Conservation (phyloP, 2,888 invertebrate genomes). For the Coronaproctus castanopsis region DNA sequence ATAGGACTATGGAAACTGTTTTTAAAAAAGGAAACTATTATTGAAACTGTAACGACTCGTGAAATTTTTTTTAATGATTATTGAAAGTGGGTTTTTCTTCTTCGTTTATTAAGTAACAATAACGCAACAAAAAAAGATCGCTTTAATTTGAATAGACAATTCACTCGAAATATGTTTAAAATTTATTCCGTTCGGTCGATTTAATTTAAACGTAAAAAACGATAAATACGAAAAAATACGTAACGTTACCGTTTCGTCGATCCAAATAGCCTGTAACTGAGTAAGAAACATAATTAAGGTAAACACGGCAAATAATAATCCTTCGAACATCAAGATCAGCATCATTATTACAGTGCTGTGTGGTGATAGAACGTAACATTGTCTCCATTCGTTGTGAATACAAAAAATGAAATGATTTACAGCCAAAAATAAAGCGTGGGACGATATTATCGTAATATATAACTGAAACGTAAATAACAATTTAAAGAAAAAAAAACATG, state of each 20-base stretch:
- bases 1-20: no score
- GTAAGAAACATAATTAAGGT: slow-evolving; percentile 94
- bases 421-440: slow-evolving; percentile 78
- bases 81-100: no score
- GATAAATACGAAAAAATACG: no score
- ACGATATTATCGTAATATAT: slow-evolving; percentile 90
- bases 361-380: slow-evolving; percentile 80
- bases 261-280: slow-evolving; percentile 91
- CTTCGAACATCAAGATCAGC: slow-evolving; percentile 79
- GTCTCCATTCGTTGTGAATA: slow-evolving; percentile 82
- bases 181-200: no score
- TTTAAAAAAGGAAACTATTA: no score
- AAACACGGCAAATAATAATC: slow-evolving; percentile 89
- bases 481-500: slow-evolving; percentile 1
- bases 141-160: no score
- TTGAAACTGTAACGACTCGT: no score
- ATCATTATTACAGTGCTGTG: slow-evolving; percentile 86
- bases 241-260: slow-evolving; percentile 92
- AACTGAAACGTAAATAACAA: slow-evolving; percentile 41
- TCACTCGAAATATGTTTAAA: no score
- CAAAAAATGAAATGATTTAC: slow-evolving; percentile 87
- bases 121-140: no score
- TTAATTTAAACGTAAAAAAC: no score
- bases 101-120: no score
- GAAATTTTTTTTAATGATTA: no score